A percentile compares a stretch with the other conserved stretches of the same genome.
Evolutionary conservation across 2,113 vertebrate species (phyloP).

Genomic region (Fregata magnificens): DNA sequence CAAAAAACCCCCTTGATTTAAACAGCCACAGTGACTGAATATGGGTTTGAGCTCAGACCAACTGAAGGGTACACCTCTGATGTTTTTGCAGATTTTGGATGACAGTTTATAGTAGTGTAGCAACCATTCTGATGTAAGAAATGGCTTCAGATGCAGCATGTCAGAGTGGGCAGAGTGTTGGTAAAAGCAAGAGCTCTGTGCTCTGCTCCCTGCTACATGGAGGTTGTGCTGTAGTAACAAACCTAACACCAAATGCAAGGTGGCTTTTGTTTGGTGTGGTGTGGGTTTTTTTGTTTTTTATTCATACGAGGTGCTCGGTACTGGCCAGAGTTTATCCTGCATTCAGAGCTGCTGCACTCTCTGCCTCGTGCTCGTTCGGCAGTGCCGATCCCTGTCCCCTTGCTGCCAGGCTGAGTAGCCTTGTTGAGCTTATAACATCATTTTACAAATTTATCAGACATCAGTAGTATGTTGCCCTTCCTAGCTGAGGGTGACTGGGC

Average conservation of each 20-base stretch:
- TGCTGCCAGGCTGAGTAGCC: not conserved
- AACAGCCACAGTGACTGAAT: fast-evolving
- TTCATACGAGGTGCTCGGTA: fast-evolving
- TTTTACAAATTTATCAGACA: not conserved
- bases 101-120: not conserved
- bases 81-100: not conserved
- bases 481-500: not conserved
- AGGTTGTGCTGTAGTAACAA: not conserved
- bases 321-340: not conserved
- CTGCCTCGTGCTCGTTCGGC: not conserved
- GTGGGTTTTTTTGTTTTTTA: not conserved
- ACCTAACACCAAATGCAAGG: not conserved
- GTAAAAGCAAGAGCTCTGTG: not conserved
- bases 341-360: not conserved
- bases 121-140: not conserved
- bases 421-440: not conserved
- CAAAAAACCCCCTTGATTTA: fast-evolving
- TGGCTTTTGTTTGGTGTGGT: not conserved
- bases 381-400: not conserved
- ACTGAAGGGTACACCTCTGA: not conserved
- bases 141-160: not conserved
- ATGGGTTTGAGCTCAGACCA: not conserved
- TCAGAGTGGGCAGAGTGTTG: not conserved
- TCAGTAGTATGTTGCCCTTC: not conserved
- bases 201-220: not conserved